Conservation (phyloP, 2,888 invertebrate genomes). For the Drosophila meridiana region DNA sequence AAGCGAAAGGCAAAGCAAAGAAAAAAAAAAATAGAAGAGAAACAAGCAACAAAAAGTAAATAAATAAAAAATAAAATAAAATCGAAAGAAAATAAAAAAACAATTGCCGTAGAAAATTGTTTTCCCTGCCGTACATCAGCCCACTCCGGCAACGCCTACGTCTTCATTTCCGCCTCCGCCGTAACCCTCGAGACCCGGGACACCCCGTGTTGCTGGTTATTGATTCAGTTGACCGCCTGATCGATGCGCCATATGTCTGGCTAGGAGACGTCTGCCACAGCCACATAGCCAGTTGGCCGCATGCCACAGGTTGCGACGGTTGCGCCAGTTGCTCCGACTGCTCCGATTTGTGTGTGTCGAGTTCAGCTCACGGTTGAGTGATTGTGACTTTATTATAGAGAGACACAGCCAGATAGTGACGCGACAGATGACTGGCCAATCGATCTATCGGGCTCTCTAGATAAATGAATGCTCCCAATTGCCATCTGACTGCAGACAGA, state of each 20-base stretch:
- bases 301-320: slow-evolving; percentile 53
- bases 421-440: slow-evolving; percentile 32
- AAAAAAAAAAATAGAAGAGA: neutral
- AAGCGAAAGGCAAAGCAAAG: slow-evolving; percentile 3
- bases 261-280: slow-evolving; percentile 33
- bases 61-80: slow-evolving; percentile 10
- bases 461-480: slow-evolving; percentile 27
- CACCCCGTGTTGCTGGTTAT: slow-evolving; percentile 25
- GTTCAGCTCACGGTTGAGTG: slow-evolving; percentile 20
- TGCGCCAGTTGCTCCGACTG: slow-evolving; percentile 16
- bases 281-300: slow-evolving; percentile 36
- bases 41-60: slow-evolving; percentile 15
- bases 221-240: slow-evolving; percentile 45
- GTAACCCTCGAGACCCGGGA: neutral
- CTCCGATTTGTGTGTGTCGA: slow-evolving; percentile 14
- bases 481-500: slow-evolving; percentile 17
- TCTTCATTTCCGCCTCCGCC: neutral
- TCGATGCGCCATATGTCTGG: slow-evolving; percentile 60
- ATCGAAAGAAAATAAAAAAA: slow-evolving; percentile 33
- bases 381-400: slow-evolving; percentile 9
- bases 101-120: slow-evolving; percentile 66
- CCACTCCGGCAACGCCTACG: slow-evolving; percentile 3
- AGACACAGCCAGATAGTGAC: slow-evolving; percentile 23
- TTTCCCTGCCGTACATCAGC: slow-evolving; percentile 32
- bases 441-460: slow-evolving; percentile 31